Percentiles rank a stretch among this genome's conserved stretches.
Conservation (phyloP, 2,888 invertebrate genomes). For the Drosophila ezoana region DNA sequence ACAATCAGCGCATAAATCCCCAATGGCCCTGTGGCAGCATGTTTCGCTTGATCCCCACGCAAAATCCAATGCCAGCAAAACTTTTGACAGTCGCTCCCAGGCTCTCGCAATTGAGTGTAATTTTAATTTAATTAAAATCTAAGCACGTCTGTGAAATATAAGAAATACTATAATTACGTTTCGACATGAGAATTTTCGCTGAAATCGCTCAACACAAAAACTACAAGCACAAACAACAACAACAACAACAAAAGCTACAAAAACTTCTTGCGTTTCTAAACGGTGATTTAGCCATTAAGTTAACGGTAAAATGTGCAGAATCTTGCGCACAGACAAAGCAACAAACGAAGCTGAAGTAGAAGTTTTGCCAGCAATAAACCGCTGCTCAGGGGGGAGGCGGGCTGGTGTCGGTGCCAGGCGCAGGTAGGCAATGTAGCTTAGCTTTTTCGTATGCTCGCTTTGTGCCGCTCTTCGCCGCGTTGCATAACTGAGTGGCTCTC, state of each 20-base stretch:
- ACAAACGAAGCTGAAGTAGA: constrained; percentile 19
- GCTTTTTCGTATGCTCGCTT: constrained; percentile 22
- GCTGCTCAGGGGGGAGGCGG: background rate
- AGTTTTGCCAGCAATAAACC: constrained; percentile 23
- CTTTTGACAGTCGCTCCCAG: constrained; percentile 29
- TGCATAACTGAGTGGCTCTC: constrained; percentile 65
- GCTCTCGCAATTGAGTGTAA: constrained; percentile 51
- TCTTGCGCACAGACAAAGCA: constrained; percentile 45
- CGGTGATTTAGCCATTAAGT: constrained; percentile 81
- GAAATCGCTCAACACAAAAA: constrained; percentile 28
- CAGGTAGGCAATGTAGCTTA: constrained; percentile 21
- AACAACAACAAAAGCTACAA: constrained; percentile 13
- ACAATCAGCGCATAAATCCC: constrained; percentile 3
- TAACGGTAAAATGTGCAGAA: constrained; percentile 82
- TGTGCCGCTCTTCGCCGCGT: constrained; percentile 43
- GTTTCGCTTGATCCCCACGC: constrained; percentile 9
- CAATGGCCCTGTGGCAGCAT: background rate
- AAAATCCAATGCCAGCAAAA: constrained; percentile 4
- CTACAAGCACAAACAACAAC: constrained; percentile 21
- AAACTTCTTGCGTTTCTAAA: constrained; percentile 61
- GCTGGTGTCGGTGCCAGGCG: background rate
- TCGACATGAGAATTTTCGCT: constrained; percentile 42
- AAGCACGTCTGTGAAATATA: constrained; percentile 64
- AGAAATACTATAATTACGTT: constrained; percentile 71
- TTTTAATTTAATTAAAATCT: constrained; percentile 74